A percentile compares a stretch with the other conserved stretches of the same genome.
Evolutionary conservation across 2,797 vertebrate species (phyloP).

Genomic region (Microctenopoma steveboyesi): DNA sequence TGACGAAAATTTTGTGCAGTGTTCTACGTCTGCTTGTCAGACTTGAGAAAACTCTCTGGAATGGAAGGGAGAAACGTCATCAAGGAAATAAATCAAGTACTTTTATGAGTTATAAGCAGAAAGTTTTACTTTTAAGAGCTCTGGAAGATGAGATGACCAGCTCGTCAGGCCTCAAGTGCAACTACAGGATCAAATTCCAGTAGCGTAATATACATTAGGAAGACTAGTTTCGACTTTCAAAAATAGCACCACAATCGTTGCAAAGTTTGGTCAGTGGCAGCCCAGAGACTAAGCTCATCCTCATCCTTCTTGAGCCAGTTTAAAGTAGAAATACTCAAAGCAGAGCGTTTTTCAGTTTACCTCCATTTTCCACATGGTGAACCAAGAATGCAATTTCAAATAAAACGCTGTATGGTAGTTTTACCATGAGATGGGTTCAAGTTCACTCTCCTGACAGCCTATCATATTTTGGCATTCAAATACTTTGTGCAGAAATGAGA

Average conservation of each 20-base stretch:
- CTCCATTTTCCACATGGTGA: slow-evolving; percentile 65
- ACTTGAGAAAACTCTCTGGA: no score
- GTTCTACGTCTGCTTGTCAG: not conserved
- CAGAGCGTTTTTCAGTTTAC: slow-evolving; percentile 58
- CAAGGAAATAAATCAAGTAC: no score
- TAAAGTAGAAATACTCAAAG: slow-evolving; percentile 34
- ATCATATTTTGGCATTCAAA: slow-evolving; percentile 54
- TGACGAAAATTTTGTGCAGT: slow-evolving; percentile 48
- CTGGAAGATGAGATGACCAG: slow-evolving; percentile 17
- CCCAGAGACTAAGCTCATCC: slow-evolving; percentile 8
- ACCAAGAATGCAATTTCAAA: slow-evolving; percentile 48
- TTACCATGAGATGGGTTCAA: slow-evolving; percentile 46
- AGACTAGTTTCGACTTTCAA: slow-evolving; percentile 26
- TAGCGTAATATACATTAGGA: not conserved
- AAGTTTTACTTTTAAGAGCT: slow-evolving; percentile 21
- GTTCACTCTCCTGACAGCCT: slow-evolving; percentile 52
- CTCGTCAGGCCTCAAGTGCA: slow-evolving; percentile 31
- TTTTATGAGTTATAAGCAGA: no score
- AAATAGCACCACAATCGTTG: slow-evolving; percentile 30
- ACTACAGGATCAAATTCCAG: slow-evolving; percentile 30
- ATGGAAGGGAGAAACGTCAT: no score
- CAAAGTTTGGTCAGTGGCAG: slow-evolving; percentile 21
- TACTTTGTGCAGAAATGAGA: slow-evolving; percentile 38
- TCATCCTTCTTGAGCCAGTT: slow-evolving; percentile 19
- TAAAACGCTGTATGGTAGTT: slow-evolving; percentile 38